Evolutionary conservation across 2,113 vertebrate genomes (phyloP).

Genomic region (Etia nguti): DNA sequence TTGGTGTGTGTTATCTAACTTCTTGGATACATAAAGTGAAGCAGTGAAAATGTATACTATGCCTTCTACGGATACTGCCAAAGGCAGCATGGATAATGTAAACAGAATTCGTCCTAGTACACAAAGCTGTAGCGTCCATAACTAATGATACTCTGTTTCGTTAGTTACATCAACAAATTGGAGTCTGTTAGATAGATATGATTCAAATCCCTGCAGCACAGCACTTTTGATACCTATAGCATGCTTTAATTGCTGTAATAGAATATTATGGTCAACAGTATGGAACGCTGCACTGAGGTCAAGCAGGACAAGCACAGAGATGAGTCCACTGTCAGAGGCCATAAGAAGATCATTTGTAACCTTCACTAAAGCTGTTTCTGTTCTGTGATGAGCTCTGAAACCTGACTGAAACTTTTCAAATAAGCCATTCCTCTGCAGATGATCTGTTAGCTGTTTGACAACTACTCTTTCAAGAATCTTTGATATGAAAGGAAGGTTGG

Average conservation of each 20-base stretch:
- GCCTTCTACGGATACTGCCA: not conserved
- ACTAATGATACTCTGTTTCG: not conserved
- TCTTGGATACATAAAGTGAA: not conserved
- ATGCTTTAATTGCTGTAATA: not conserved
- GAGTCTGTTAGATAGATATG: not conserved
- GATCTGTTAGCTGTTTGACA: not conserved
- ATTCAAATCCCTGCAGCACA: not conserved
- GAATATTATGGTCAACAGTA: not conserved
- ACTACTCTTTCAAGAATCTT: not conserved
- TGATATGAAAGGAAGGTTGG: no score
- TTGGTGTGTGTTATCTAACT: not conserved
- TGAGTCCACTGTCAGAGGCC: not conserved
- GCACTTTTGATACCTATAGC: not conserved
- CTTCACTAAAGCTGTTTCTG: not conserved
- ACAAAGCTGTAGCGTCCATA: not conserved
- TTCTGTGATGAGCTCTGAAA: not conserved
- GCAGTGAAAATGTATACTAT: no score
- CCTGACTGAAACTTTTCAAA: not conserved
- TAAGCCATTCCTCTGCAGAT: accelerated
- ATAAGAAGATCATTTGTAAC: not conserved
- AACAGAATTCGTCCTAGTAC: not conserved
- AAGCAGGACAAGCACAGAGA: not conserved
- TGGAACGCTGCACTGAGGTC: not conserved
- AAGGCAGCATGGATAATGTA: not conserved
- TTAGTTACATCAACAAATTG: not conserved